Percentiles rank a stretch among this genome's conserved stretches.
Conservation (phyloP, 2,113 vertebrate species). For the Butorides virescens region DNA sequence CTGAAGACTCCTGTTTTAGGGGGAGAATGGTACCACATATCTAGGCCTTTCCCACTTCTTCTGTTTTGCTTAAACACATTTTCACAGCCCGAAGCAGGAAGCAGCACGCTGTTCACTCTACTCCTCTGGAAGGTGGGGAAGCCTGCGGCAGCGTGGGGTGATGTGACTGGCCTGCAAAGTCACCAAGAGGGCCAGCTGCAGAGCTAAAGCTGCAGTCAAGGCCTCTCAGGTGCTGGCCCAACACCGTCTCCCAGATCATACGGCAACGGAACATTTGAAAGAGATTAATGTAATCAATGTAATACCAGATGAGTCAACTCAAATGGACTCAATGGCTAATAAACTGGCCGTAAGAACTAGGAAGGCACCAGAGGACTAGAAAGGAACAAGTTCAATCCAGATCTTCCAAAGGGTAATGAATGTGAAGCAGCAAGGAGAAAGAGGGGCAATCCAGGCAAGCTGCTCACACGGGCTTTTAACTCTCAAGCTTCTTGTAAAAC, state of each 20-base stretch:
- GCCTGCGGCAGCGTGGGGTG: neutral
- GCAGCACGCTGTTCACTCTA: neutral
- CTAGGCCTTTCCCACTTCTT: neutral
- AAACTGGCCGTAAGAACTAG: neutral
- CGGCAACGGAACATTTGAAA: neutral
- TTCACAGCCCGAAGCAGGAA: neutral
- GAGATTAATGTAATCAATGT: neutral
- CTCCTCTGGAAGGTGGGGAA: neutral
- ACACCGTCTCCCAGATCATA: neutral
- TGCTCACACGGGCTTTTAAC: neutral
- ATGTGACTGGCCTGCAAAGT: neutral
- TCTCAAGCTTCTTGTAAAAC: neutral
- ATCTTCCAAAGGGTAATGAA: neutral
- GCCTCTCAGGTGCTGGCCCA: neutral
- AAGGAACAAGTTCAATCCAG: neutral
- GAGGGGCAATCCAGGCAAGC: neutral
- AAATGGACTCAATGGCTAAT: neutral
- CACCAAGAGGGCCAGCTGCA: rapidly evolving
- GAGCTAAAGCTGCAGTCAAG: neutral
- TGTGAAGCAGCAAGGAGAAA: neutral
- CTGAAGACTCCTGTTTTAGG: neutral
- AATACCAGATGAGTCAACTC: neutral
- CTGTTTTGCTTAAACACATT: neutral
- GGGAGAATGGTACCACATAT: rapidly evolving
- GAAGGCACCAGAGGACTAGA: neutral